Evolutionary conservation across 2,888 invertebrate species (phyloP).

Genomic region (Ennomos fuscantarius): DNA sequence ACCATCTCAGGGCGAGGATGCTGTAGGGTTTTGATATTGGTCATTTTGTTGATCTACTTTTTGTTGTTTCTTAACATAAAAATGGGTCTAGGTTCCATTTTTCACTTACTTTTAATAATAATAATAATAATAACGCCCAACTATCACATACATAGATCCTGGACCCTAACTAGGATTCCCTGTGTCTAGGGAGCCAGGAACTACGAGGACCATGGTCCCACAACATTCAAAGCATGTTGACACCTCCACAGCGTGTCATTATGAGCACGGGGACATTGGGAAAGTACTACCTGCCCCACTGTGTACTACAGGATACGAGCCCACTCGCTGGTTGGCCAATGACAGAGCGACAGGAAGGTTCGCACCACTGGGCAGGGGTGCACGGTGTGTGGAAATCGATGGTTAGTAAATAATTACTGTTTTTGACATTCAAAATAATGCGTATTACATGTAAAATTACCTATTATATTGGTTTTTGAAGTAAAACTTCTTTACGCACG

Average conservation of each 20-base stretch:
- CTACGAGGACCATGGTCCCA: too few relatives aligned
- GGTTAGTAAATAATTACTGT: background rate
- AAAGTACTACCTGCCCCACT: conserved; percentile 27
- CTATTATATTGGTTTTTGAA: too few relatives aligned
- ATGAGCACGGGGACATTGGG: background rate
- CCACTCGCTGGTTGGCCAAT: conserved; percentile 28
- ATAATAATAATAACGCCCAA: too few relatives aligned
- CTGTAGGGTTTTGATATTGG: conserved; percentile 7
- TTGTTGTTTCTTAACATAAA: background rate
- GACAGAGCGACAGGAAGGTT: conserved; percentile 26
- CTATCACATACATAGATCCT: too few relatives aligned
- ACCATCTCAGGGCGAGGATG: conserved; percentile 17
- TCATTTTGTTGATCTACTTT: background rate
- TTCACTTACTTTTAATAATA: too few relatives aligned
- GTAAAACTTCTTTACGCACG: too few relatives aligned
- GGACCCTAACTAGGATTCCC: too few relatives aligned
- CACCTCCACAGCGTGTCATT: too few relatives aligned
- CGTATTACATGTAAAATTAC: too few relatives aligned
- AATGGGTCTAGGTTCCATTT: background rate
- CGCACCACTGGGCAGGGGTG: conserved; percentile 28
- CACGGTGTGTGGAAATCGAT: conserved; percentile 11
- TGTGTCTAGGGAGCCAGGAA: too few relatives aligned
- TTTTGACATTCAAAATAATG: too few relatives aligned
- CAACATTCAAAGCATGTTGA: too few relatives aligned
- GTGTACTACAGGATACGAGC: conserved; percentile 27